These are phyloP conservation scores for Halcyon smyrnensis DNA, from an alignment of 2,797 vertebrate genomes.

Conservation along the genomic window DNA sequence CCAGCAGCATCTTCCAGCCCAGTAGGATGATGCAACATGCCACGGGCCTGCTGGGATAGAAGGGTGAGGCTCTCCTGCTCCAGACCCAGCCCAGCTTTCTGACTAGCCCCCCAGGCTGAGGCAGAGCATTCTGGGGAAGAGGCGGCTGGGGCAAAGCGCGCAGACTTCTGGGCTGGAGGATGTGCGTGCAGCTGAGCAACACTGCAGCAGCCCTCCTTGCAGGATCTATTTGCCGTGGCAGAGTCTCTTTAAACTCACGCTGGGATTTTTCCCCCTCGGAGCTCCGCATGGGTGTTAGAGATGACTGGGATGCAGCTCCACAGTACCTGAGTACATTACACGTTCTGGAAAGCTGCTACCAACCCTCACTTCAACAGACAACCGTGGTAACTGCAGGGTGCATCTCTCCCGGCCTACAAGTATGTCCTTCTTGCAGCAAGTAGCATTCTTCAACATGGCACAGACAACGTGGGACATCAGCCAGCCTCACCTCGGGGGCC, in stretches of 20 bases:
- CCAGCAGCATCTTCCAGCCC: neutral
- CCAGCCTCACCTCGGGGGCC: neutral
- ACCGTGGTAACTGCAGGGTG: neutral
- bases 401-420: neutral
- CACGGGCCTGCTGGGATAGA: neutral
- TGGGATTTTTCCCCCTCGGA: neutral
- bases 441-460: neutral
- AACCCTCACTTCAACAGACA: neutral
- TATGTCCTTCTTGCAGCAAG: neutral
- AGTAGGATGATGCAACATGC: neutral
- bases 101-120: neutral
- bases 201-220: neutral
- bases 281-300: neutral
- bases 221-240: neutral
- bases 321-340: accelerated
- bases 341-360: neutral
- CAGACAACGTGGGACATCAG: neutral
- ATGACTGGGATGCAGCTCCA: neutral
- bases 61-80: neutral
- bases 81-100: neutral
- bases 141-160: neutral
- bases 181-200: neutral
- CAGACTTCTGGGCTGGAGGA: neutral
- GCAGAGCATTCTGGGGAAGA: neutral
- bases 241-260: neutral